Evolutionary conservation across 2,888 invertebrate genomes (phyloP).

Genomic region (Brenthis daphne): DNA sequence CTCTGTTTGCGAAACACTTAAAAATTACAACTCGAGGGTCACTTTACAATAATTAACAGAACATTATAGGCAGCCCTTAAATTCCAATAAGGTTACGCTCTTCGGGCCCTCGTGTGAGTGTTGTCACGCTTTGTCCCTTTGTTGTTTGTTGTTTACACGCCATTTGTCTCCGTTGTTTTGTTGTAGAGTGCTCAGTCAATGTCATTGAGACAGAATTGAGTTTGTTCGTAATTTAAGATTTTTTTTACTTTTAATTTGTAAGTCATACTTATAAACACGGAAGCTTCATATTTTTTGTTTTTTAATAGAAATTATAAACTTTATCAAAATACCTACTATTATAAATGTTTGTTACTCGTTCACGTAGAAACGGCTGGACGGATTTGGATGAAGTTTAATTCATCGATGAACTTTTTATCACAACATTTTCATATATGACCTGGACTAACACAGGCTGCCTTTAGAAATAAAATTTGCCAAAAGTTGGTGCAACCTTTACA

Average conservation of each 20-base stretch:
- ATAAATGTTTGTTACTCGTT: too few species aligned
- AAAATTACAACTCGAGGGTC: conserved; percentile 34
- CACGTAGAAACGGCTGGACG: too few species aligned
- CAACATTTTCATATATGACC: too few species aligned
- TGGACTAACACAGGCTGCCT: too few species aligned
- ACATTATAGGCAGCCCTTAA: conserved; percentile 39
- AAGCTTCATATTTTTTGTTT: background rate
- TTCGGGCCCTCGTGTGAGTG: conserved; percentile 51
- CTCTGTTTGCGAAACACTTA: conserved; percentile 37
- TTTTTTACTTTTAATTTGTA: conserved; percentile 34
- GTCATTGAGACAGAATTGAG: conserved; percentile 51
- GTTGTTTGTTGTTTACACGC: conserved; percentile 62
- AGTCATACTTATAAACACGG: background rate
- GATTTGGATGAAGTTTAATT: too few species aligned
- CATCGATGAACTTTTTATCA: too few species aligned
- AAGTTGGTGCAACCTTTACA: too few species aligned
- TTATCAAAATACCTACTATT: too few species aligned
- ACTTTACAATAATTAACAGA: conserved; percentile 39
- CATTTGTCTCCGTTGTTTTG: conserved; percentile 56
- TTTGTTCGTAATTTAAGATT: conserved; percentile 49
- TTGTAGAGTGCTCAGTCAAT: conserved; percentile 61
- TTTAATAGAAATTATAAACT: background rate
- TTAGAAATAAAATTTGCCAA: too few species aligned
- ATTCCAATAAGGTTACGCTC: conserved; percentile 34
- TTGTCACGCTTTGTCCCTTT: conserved; percentile 49